Evolutionary conservation across 1,140 invertebrate genomes (phyloP), one percentile per base, ranked within the genome.

Genomic region (Drosophila biarmipes): DNA sequence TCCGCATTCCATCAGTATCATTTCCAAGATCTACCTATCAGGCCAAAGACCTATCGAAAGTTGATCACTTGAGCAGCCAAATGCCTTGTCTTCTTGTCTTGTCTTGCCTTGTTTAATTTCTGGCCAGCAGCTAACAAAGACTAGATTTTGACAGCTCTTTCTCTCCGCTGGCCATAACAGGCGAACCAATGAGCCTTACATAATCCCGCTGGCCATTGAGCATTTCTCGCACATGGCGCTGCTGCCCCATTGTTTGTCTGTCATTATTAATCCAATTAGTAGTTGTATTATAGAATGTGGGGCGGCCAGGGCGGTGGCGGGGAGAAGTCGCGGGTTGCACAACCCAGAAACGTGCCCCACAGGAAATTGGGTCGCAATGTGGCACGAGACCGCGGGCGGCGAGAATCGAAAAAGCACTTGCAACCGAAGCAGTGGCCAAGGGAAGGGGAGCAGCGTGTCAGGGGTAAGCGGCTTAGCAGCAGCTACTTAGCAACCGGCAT

Each of bases 241-340:
- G 74, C 58, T 58, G 62, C 61, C 63, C 75, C 80, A 82, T 82
- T 84, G 80, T 84, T 80, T 79, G 31, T 71, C 80, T 84, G 75
- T 85, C 80, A 84, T 84, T 84, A 84, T 76, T 84, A 84, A 84
- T 84, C 80, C 80, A 84, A 84, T 84, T 84, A 84, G 64, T 58
- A 79, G 63, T 56, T 71, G 72, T 78, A 71, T 31, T 31, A 66
- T 80, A 84, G 80, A 84, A 84, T 80, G 38, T 35, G 40, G 46
- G 27, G 11, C 27, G 54, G 49, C 17, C 17, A 11, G 35, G 17
- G 12, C 19, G 6, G 7, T 15, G 29, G n/a, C 21, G n/a, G 27
- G n/a, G 53, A 17, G 15, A 40, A 37, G 42, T 7, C 24, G 31
- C 11, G 19, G 42, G 64, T 77, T 76, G 73, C 73, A 68, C 73